A percentile compares a stretch with the other conserved stretches of the same genome.
Evolutionary conservation across 23 tunicate species (phyloP).

Genomic region (Ciona savignyi): DNA sequence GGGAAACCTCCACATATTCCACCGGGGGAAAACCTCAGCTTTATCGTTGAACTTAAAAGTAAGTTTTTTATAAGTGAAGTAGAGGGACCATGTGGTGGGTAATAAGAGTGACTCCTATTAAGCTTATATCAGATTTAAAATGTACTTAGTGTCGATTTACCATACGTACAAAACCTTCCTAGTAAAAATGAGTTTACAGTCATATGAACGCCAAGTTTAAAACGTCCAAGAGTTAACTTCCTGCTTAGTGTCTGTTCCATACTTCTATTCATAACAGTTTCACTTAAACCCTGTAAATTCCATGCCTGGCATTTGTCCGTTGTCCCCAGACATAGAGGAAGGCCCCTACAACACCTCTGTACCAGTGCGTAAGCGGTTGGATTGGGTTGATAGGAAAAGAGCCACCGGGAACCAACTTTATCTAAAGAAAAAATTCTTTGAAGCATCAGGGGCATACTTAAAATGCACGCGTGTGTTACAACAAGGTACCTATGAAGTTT

Average conservation of each 20-base stretch:
- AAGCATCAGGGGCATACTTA: conserved; percentile 37
- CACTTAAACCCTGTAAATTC: too few species aligned
- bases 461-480: conserved; percentile 34
- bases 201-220: too few species aligned
- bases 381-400: conserved; percentile 63
- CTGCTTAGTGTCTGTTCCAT: too few species aligned
- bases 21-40: conserved; percentile 18
- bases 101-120: too few species aligned
- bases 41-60: conserved; percentile 21
- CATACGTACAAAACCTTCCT: too few species aligned
- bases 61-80: not conserved
- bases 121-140: too few species aligned
- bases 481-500: conserved; percentile 59
- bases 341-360: conserved; percentile 56
- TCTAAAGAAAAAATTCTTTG: conserved; percentile 20
- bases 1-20: conserved; percentile 45
- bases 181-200: too few species aligned
- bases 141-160: too few species aligned
- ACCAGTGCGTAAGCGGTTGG: conserved; percentile 30
- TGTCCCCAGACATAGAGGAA: conserved; percentile 41
- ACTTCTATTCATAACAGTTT: too few species aligned
- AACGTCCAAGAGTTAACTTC: too few species aligned
- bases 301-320: too few species aligned
- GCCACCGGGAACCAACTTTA: conserved; percentile 45
- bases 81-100: not conserved